A percentile compares a stretch with the other conserved stretches of the same genome.
phyloP scores from a whole-genome alignment of 2,113 vertebrate species.

The Cacatua alba region DNA sequence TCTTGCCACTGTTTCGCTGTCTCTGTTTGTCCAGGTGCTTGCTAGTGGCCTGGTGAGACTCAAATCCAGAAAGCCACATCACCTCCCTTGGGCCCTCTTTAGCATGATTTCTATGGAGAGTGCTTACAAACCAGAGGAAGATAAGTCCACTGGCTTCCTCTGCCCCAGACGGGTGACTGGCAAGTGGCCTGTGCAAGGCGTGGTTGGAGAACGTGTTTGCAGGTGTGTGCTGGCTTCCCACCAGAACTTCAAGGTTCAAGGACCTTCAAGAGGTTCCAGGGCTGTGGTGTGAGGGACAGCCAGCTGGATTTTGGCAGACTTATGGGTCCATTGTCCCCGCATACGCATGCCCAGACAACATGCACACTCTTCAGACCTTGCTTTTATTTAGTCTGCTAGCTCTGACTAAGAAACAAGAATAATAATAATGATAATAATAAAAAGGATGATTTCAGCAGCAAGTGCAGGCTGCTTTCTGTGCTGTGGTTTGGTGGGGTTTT shows the following conservation, averaged over 20 bases:
- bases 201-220: neutral
- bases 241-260: neutral
- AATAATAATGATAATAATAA: neutral
- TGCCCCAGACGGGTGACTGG: too few species aligned
- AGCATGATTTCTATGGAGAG: neutral
- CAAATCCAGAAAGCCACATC: neutral
- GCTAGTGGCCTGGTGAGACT: neutral
- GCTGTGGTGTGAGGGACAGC: rapidly evolving
- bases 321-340: rapidly evolving
- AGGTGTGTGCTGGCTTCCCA: neutral
- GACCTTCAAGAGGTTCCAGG: neutral
- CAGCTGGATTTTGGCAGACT: too few species aligned
- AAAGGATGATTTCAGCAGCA: neutral
- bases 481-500: neutral
- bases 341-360: neutral
- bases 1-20: neutral
- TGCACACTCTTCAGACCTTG: neutral
- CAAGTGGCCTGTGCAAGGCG: neutral
- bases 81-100: neutral
- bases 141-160: neutral
- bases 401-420: neutral
- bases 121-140: neutral
- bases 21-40: rapidly evolving
- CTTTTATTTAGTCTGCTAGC: neutral
- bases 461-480: neutral